Evolutionary conservation across 2,888 invertebrate species (phyloP), one percentile per base, ranked within the genome.

Genomic region (Drosophila testacea): DNA sequence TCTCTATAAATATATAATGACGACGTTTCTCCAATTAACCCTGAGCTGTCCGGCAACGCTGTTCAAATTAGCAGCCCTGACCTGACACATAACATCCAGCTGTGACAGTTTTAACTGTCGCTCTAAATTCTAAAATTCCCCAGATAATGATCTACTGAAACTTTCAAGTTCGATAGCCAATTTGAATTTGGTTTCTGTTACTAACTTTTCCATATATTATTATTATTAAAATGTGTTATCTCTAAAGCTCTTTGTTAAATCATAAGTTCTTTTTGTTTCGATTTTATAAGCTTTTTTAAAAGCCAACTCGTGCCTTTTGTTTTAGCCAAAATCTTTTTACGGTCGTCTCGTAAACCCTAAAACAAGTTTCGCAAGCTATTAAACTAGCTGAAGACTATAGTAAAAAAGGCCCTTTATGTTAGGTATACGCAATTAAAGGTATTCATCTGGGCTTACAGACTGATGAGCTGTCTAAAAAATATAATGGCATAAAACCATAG

Each of bases 21-120:
- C 50, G 61, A 57, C 68, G 63, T 64, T 71, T 81, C 71, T 67
- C 61, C 66, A 62, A 64, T 72, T 83, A 83, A 85, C 88, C 82
- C 73, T 88, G 86, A 88, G 83, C 88, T 85, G 81, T 85, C 88
- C 41, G 50, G 13, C 44, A 60, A 52, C 50, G 34, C 51, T 55
- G 55, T 36, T 61, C 39, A 44, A 70, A 76, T 74, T 75, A 61
- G 36, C 76, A 73, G 46, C 86, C 86, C 83, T 85, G 82, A 82
- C 82, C 86, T 82, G 84, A 50, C 76, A 63, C 52, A 42, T 55
- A 44, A 22, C 39, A 52, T 60, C 39, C 42, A 57, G 38, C 48
- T 52, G 51, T 54, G 76, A 75, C 73, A 76, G 39, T 57, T 64
- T 69, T 47, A 54, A n/a, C 39, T 27, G 22, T 56, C 50, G 46